phyloP scores from a whole-genome alignment of 92 coral and sea anemone species.

The Parazoanthus darwini region DNA sequence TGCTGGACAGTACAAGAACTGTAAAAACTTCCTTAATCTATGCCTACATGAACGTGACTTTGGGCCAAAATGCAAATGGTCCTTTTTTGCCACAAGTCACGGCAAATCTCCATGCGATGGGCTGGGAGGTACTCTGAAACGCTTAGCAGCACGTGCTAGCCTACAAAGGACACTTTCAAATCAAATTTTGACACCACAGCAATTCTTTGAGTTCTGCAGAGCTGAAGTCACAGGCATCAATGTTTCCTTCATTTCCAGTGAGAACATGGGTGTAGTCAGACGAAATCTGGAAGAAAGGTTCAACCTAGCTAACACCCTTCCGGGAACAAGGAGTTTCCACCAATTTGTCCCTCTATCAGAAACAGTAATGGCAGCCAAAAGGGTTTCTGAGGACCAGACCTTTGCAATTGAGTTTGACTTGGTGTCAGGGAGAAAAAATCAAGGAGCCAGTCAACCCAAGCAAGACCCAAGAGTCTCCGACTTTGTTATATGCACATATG shows the following conservation, averaged over 20 bases:
- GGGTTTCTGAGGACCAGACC: slow-evolving; percentile 38
- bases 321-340: slow-evolving; percentile 47
- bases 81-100: slow-evolving; percentile 9
- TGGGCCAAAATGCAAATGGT: slow-evolving; percentile 10
- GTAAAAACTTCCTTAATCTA: background rate
- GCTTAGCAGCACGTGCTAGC: slow-evolving; percentile 26
- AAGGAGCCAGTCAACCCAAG: slow-evolving; percentile 15
- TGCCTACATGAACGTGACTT: background rate
- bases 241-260: slow-evolving; percentile 21
- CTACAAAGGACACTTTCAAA: slow-evolving; percentile 24
- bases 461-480: slow-evolving; percentile 30
- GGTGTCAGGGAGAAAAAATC: slow-evolving; percentile 28
- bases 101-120: slow-evolving; percentile 14
- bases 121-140: background rate
- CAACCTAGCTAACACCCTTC: slow-evolving; percentile 22
- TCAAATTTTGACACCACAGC: slow-evolving; percentile 2
- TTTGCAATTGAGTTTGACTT: slow-evolving; percentile 43
- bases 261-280: slow-evolving; percentile 10
- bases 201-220: slow-evolving; percentile 5
- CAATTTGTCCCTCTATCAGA: slow-evolving; percentile 48
- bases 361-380: slow-evolving; percentile 13
- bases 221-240: background rate
- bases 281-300: slow-evolving; percentile 27
- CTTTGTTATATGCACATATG: slow-evolving; percentile 40
- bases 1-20: slow-evolving; percentile 30